Evolutionary conservation across 2,888 invertebrate genomes (phyloP).

Genomic region (Leptinotarsa juncta): DNA sequence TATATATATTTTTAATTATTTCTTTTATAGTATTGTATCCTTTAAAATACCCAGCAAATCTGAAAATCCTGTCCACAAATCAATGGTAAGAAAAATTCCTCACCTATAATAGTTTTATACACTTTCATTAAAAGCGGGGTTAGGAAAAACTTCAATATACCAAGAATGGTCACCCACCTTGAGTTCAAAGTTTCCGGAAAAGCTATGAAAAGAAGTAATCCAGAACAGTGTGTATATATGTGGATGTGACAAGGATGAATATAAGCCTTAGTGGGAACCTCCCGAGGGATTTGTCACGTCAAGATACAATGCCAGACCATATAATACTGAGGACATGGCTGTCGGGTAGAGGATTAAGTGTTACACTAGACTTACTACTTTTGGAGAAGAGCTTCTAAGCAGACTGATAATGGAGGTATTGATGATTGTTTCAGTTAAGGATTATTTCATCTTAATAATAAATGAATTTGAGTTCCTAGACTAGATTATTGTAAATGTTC

Average conservation of each 20-base stretch:
- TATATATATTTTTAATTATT: too few species aligned
- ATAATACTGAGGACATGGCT: slow-evolving; percentile 49
- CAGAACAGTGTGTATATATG: slow-evolving; percentile 57
- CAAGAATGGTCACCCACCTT: slow-evolving; percentile 13
- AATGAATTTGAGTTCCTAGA: too few species aligned
- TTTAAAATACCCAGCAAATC: neutral
- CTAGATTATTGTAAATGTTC: too few species aligned
- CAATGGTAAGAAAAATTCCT: neutral
- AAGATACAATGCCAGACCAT: slow-evolving; percentile 59
- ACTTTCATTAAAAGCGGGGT: neutral
- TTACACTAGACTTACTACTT: slow-evolving; percentile 39
- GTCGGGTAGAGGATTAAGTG: slow-evolving; percentile 47
- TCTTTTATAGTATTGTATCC: too few species aligned
- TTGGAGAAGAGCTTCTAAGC: slow-evolving; percentile 15
- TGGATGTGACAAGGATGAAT: slow-evolving; percentile 59
- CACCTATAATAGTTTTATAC: neutral
- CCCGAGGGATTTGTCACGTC: slow-evolving; percentile 64
- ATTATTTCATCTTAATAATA: too few species aligned
- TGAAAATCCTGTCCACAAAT: neutral
- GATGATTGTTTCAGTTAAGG: slow-evolving; percentile 10
- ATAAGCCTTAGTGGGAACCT: slow-evolving; percentile 59
- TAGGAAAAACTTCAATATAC: slow-evolving; percentile 12
- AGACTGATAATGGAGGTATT: neutral
- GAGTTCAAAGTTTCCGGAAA: slow-evolving; percentile 33
- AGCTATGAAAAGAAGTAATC: slow-evolving; percentile 57